A percentile compares a stretch with the other conserved stretches of the same genome.
Conservation (phyloP, 2,113 vertebrate genomes). For the Dicrurus megarhynchus region DNA sequence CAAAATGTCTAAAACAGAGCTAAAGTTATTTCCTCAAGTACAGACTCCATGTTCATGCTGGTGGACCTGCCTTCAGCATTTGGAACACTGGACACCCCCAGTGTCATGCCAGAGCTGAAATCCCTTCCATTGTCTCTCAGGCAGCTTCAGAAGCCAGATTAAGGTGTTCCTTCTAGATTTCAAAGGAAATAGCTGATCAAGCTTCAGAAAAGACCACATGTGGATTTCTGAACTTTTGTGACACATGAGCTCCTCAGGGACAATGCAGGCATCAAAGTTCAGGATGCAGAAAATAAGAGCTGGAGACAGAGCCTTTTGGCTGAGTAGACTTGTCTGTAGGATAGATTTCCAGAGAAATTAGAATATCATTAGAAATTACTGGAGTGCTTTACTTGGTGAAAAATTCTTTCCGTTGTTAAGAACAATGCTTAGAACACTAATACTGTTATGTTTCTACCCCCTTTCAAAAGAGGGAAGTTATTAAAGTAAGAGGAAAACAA, state of each 20-base stretch:
- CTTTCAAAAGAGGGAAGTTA: background rate
- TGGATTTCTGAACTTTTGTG: constrained; percentile 5
- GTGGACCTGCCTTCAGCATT: background rate
- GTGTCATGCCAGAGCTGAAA: background rate
- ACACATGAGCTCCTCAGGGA: background rate
- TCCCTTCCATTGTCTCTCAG: background rate
- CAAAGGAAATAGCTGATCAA: constrained; percentile 30
- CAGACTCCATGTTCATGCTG: background rate
- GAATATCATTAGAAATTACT: background rate
- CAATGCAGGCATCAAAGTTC: constrained; percentile 33
- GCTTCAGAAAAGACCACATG: constrained; percentile 44
- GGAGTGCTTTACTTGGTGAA: background rate
- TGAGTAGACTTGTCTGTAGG: background rate
- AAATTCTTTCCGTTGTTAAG: background rate
- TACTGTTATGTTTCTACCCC: background rate
- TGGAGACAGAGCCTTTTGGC: constrained; percentile 17
- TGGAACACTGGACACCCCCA: background rate
- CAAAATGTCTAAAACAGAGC: background rate
- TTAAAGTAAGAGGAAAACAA: background rate
- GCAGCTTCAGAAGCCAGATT: background rate
- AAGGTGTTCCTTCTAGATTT: constrained; percentile 24
- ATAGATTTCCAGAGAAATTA: background rate
- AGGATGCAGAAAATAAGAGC: constrained; percentile 20
- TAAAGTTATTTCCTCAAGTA: background rate
- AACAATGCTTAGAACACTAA: background rate